A percentile compares a stretch with the other conserved stretches of the same genome.
Evolutionary conservation across 2,888 invertebrate genomes (phyloP).

Genomic region (Hoplodrina ambigua): DNA sequence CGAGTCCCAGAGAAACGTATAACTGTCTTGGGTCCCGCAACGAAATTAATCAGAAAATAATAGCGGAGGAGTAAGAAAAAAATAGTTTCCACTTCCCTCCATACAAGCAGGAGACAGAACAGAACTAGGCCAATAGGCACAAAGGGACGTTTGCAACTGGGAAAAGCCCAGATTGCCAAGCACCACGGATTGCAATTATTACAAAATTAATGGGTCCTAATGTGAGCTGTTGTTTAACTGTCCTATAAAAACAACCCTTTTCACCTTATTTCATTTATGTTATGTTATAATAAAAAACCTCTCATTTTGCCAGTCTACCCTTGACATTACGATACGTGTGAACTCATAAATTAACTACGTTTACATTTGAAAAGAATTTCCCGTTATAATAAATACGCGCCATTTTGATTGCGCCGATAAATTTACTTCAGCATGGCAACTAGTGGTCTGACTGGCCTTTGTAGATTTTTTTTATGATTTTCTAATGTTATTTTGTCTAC

Average conservation of each 20-base stretch:
- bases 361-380: constrained; percentile 33
- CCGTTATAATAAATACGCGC: constrained; percentile 15
- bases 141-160: too few relatives aligned
- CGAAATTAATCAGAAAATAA: too few relatives aligned
- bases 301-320: constrained; percentile 20
- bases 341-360: constrained; percentile 32
- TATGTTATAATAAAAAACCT: constrained; percentile 13
- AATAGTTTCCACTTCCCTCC: too few relatives aligned
- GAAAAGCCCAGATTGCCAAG: too few relatives aligned
- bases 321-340: constrained; percentile 40
- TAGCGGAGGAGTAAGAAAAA: too few relatives aligned
- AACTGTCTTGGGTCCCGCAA: too few relatives aligned
- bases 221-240: neutral
- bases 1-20: too few relatives aligned
- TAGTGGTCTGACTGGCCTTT: neutral
- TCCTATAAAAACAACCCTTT: constrained; percentile 17
- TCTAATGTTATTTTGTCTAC: constrained; percentile 16
- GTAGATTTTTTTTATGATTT: neutral
- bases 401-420: constrained; percentile 40
- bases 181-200: too few relatives aligned
- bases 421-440: constrained; percentile 25
- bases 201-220: too few relatives aligned
- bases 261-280: constrained; percentile 6
- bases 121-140: too few relatives aligned
- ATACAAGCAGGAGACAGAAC: too few relatives aligned